Evolutionary conservation across 2,888 invertebrate species (phyloP).

Genomic region (Strigamia crassipes): DNA sequence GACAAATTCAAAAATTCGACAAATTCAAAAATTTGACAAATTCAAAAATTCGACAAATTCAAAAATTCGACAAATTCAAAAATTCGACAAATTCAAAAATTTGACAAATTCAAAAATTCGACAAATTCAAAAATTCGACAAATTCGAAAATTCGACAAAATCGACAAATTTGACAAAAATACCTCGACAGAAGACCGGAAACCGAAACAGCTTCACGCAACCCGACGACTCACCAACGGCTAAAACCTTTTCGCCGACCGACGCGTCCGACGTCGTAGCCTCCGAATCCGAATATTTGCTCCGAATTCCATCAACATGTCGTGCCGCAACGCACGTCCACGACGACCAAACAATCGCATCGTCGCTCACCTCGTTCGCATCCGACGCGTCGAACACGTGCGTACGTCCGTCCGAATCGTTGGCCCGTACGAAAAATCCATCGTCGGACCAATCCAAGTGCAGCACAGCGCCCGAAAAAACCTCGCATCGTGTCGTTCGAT

Average conservation of each 20-base stretch:
- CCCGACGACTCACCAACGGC: constrained; percentile 62
- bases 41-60: no score
- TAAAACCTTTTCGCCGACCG: constrained; percentile 56
- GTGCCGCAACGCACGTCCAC: constrained; percentile 60
- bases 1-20: constrained; percentile 53
- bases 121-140: no score
- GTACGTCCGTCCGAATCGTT: constrained; percentile 60
- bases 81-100: no score
- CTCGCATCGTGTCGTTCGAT: constrained; percentile 55
- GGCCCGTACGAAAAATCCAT: constrained; percentile 59
- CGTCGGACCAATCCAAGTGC: constrained; percentile 61
- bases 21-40: no score
- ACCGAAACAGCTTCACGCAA: constrained; percentile 60
- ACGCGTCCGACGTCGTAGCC: constrained; percentile 58
- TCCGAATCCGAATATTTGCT: constrained; percentile 60
- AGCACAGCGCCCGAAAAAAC: constrained; percentile 61
- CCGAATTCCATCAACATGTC: constrained; percentile 59
- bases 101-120: no score
- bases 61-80: no score
- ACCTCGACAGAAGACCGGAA: constrained; percentile 59
- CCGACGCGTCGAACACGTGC: constrained; percentile 58
- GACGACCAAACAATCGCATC: constrained; percentile 56
- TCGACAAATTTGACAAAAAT: background rate
- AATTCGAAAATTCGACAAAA: background rate
- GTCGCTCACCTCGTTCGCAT: constrained; percentile 52